Evolutionary conservation across 2,113 vertebrate genomes (phyloP).

Genomic region (Pan paniscus): DNA sequence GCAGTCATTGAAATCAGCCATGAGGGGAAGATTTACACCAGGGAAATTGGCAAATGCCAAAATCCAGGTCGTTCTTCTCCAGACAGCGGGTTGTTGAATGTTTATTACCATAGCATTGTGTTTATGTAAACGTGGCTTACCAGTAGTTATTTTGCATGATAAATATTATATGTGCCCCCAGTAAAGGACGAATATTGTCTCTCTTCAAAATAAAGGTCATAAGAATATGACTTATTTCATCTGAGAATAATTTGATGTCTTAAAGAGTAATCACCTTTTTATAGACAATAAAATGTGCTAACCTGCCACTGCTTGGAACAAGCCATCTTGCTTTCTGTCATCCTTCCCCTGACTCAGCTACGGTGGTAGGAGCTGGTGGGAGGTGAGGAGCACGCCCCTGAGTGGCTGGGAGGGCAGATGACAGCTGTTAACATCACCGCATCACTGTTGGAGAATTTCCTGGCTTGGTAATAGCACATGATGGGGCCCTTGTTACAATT

Average conservation of each 20-base stretch:
- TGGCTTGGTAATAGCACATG: not conserved
- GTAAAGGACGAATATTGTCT: not conserved
- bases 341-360: not conserved
- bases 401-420: not conserved
- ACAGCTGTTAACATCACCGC: not conserved
- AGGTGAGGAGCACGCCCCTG: not conserved
- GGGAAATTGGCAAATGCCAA: not conserved
- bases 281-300: not conserved
- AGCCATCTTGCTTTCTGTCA: not conserved
- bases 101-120: not conserved
- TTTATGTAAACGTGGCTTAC: not conserved
- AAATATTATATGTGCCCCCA: not conserved
- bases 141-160: not conserved
- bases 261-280: not conserved
- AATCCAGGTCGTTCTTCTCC: too few species aligned
- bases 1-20: not conserved
- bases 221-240: not conserved
- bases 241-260: not conserved
- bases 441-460: not conserved
- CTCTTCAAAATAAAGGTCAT: not conserved
- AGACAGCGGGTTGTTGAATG: rapidly evolving
- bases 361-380: not conserved
- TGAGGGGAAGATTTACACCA: rapidly evolving
- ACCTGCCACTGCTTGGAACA: not conserved
- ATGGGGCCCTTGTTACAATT: too few species aligned